These are phyloP conservation scores for Oscheius sp. DNA, from an alignment of 2,888 invertebrate species.

Conservation along the genomic window DNA sequence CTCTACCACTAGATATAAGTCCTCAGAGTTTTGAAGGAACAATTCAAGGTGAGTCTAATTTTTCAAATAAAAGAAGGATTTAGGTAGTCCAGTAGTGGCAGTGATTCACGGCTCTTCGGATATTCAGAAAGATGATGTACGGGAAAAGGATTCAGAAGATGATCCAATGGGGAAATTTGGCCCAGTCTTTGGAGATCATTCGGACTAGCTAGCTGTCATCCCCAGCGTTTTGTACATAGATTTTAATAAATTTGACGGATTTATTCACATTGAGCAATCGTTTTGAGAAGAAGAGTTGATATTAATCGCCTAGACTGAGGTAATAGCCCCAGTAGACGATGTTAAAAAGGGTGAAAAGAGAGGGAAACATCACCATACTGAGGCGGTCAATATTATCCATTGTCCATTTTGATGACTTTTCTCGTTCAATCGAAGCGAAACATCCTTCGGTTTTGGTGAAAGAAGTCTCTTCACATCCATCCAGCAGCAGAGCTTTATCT, in stretches of 20 bases:
- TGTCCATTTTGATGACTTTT: constrained; percentile 32
- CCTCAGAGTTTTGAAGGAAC: constrained; percentile 25
- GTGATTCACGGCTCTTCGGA: constrained; percentile 45
- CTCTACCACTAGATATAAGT: constrained; percentile 12
- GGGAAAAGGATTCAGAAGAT: constrained; percentile 42
- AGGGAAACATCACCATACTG: constrained; percentile 59
- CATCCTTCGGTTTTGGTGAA: constrained; percentile 34
- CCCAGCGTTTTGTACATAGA: no score
- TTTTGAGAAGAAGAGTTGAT: neutral
- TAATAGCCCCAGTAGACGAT: constrained; percentile 69
- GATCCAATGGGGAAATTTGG: constrained; percentile 33
- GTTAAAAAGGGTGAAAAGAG: constrained; percentile 64
- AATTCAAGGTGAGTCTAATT: constrained; percentile 12
- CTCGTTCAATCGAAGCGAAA: constrained; percentile 8
- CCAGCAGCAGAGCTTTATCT: constrained; percentile 50
- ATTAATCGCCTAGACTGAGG: constrained; percentile 44
- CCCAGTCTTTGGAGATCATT: constrained; percentile 13
- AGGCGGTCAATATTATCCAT: constrained; percentile 60
- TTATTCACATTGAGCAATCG: neutral
- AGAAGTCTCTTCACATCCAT: constrained; percentile 48
- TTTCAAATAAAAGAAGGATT: neutral
- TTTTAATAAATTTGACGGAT: no score
- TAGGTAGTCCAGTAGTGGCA: constrained; percentile 46
- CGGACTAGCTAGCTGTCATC: no score
- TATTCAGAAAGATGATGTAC: constrained; percentile 42